Conservation (phyloP, 2,888 invertebrate species). For the Xylota segnis region DNA sequence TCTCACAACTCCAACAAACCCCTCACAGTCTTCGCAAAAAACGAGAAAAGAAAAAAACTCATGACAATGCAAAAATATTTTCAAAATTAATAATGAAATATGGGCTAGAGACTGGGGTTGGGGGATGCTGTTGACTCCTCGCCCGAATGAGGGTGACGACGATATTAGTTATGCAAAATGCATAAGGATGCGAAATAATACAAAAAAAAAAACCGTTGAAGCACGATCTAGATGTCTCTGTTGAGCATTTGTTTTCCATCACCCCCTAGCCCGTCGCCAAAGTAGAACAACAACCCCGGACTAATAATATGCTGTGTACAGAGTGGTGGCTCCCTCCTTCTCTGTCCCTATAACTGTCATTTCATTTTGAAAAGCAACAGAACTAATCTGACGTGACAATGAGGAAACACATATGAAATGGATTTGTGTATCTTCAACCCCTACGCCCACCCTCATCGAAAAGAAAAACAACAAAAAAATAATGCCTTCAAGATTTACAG, state of each 20-base stretch:
- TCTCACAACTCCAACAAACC: constrained; percentile 2
- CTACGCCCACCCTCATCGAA: background rate
- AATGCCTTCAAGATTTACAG: constrained; percentile 51
- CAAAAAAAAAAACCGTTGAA: constrained; percentile 11
- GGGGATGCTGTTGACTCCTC: background rate
- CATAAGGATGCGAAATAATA: constrained; percentile 43
- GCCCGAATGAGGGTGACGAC: constrained; percentile 51
- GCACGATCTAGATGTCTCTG: constrained; percentile 34
- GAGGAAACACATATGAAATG: constrained; percentile 65
- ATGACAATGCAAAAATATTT: constrained; percentile 74
- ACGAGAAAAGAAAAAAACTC: constrained; percentile 13
- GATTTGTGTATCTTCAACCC: constrained; percentile 43
- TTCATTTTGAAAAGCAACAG: constrained; percentile 61
- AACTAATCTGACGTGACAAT: constrained; percentile 71
- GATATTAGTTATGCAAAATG: constrained; percentile 70
- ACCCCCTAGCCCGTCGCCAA: background rate
- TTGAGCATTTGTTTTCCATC: constrained; percentile 25
- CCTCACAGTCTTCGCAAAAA: background rate
- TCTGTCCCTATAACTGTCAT: constrained; percentile 51
- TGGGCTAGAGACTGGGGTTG: background rate
- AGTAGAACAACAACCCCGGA: constrained; percentile 69
- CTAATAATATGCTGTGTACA: constrained; percentile 31
- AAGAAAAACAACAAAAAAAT: constrained; percentile 19
- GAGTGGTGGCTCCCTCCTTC: constrained; percentile 8
- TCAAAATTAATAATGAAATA: constrained; percentile 73